Evolutionary conservation across 2,888 invertebrate species (phyloP).

Genomic region (Leptarthrus brevirostris): DNA sequence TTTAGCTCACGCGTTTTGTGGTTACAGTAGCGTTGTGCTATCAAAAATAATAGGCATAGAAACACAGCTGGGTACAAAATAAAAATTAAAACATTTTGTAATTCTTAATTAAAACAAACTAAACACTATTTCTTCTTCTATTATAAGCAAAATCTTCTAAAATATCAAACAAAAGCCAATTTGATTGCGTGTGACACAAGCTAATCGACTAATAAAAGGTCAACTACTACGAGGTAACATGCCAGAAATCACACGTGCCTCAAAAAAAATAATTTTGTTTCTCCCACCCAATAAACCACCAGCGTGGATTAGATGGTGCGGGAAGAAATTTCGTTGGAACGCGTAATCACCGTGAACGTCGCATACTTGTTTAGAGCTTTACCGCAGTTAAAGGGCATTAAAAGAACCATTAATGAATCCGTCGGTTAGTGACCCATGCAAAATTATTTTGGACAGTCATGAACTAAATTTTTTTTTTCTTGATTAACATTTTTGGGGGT

Average conservation of each 20-base stretch:
- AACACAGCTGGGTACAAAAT: too few relatives aligned
- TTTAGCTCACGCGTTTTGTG: too few relatives aligned
- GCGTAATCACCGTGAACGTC: neutral
- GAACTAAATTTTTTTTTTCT: neutral
- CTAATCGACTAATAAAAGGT: neutral
- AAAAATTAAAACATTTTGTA: too few relatives aligned
- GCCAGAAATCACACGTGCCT: neutral
- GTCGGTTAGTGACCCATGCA: neutral
- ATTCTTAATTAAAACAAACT: too few relatives aligned
- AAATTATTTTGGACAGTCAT: neutral
- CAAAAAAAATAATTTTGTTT: neutral
- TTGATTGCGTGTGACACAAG: slow-evolving; percentile 9
- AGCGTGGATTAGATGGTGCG: neutral
- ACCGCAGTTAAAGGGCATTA: slow-evolving; percentile 12
- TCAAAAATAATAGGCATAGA: too few relatives aligned
- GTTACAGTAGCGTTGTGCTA: too few relatives aligned
- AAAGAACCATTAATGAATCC: neutral
- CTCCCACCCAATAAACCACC: neutral
- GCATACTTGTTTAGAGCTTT: neutral
- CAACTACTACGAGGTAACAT: neutral
- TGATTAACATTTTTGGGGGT: too few relatives aligned
- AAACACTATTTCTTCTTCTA: too few relatives aligned
- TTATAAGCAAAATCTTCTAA: too few relatives aligned
- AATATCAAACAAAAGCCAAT: too few relatives aligned
- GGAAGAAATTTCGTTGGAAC: neutral